Conservation (phyloP, 2,797 vertebrate species). For the Psittacula derbiana region DNA sequence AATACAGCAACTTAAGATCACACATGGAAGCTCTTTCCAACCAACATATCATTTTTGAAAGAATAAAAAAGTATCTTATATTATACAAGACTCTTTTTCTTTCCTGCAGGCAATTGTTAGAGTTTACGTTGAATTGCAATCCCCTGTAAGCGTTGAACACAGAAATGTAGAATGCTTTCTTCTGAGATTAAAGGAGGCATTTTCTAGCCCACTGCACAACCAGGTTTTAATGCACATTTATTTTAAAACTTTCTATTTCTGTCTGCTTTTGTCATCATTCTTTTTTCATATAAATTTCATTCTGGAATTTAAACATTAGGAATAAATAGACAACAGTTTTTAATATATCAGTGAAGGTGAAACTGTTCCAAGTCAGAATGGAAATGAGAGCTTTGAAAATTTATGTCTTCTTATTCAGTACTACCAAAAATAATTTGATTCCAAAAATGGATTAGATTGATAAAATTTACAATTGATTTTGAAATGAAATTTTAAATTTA, state of each 20-base stretch:
- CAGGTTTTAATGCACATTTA: background rate
- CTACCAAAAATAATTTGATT: background rate
- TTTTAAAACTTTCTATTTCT: background rate
- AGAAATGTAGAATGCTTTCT: background rate
- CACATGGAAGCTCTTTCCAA: background rate
- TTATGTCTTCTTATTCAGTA: background rate
- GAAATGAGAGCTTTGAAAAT: background rate
- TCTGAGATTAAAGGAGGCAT: background rate
- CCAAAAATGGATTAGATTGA: background rate
- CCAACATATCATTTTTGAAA: background rate
- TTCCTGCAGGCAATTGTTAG: background rate
- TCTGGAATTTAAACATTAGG: background rate
- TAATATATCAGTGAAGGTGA: background rate
- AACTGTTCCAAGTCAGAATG: background rate
- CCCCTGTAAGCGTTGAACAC: background rate
- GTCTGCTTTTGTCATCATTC: background rate
- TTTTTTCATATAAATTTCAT: slow-evolving; percentile 4
- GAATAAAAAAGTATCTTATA: background rate
- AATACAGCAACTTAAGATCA: background rate
- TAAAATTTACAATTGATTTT: background rate
- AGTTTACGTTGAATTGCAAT: background rate
- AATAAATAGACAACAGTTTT: background rate
- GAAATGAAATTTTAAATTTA: background rate
- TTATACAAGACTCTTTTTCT: background rate
- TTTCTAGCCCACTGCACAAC: background rate